These are phyloP conservation scores for Radopholus similis DNA, from an alignment of 1,140 invertebrate genomes.

Conservation along the genomic window DNA sequence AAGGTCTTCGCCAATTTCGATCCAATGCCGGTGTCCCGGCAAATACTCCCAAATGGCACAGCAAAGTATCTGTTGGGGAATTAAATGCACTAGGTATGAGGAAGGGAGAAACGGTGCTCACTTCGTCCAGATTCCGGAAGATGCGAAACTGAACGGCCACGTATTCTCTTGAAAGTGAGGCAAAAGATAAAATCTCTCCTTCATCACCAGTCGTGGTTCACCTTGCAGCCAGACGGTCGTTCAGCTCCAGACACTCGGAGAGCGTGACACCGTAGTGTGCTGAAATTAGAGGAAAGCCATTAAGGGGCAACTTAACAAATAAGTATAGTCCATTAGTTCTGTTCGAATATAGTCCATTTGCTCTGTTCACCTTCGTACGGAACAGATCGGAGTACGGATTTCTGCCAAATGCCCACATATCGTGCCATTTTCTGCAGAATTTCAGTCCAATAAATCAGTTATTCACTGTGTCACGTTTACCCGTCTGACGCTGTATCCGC, in stretches of 20 bases:
- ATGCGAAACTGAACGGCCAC: constrained; percentile 55
- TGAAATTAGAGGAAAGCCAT: not conserved
- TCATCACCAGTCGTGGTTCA: too few species aligned
- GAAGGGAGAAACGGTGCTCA: constrained; percentile 14
- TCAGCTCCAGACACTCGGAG: constrained; percentile 50
- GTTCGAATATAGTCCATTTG: not conserved
- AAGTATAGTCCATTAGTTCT: not conserved
- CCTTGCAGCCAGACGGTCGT: constrained; percentile 22
- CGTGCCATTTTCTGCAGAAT: not conserved
- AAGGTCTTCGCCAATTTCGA: constrained; percentile 51
- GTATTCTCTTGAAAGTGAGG: constrained; percentile 44
- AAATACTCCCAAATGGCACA: constrained; percentile 57
- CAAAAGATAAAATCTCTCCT: too few species aligned
- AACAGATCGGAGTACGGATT: constrained; percentile 32
- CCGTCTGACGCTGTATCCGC: constrained; percentile 46
- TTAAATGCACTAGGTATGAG: not conserved
- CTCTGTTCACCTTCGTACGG: constrained; percentile 41
- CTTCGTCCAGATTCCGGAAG: constrained; percentile 50
- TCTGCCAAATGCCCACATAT: constrained; percentile 56
- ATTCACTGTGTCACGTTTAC: constrained; percentile 1
- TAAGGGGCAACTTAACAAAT: not conserved
- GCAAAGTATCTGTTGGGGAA: constrained; percentile 43
- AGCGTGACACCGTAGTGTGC: constrained; percentile 56
- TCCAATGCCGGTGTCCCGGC: constrained; percentile 42
- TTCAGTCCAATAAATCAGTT: not conserved